Evolutionary conservation across 2,113 vertebrate genomes (phyloP).

Genomic region (Pteronura brasiliensis): DNA sequence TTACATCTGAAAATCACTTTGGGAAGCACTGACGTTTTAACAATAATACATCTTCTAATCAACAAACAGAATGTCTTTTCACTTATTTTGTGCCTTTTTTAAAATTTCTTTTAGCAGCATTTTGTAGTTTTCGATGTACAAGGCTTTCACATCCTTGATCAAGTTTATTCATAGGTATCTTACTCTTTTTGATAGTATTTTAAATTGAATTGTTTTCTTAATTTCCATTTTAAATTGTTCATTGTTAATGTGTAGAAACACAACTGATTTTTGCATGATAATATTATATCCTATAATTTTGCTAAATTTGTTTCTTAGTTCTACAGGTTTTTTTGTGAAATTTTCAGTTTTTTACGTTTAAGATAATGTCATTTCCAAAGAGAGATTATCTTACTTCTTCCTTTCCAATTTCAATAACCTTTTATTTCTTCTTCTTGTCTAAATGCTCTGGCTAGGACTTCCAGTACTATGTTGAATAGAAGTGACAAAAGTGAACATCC

Average conservation of each 20-base stretch:
- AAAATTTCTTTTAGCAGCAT: background rate
- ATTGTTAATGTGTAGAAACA: background rate
- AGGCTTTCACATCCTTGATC: background rate
- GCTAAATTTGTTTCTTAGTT: background rate
- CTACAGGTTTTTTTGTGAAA: background rate
- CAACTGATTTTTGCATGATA: background rate
- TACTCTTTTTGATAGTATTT: background rate
- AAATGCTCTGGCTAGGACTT: background rate
- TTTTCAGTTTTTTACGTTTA: background rate
- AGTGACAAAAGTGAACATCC: background rate
- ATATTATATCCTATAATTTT: background rate
- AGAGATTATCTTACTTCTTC: background rate
- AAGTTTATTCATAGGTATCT: background rate
- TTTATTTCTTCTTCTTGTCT: background rate
- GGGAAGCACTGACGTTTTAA: background rate
- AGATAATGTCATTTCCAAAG: background rate
- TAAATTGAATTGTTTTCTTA: background rate
- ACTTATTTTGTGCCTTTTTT: background rate
- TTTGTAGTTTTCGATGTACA: background rate
- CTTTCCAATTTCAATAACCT: background rate
- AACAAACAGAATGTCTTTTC: background rate
- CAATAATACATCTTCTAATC: background rate
- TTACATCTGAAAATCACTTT: background rate
- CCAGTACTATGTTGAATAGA: background rate
- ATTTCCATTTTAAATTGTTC: background rate